Percentiles rank a stretch among this genome's conserved stretches.
Conservation (phyloP, 1,140 invertebrate genomes). For the Latrodectus geometricus region DNA sequence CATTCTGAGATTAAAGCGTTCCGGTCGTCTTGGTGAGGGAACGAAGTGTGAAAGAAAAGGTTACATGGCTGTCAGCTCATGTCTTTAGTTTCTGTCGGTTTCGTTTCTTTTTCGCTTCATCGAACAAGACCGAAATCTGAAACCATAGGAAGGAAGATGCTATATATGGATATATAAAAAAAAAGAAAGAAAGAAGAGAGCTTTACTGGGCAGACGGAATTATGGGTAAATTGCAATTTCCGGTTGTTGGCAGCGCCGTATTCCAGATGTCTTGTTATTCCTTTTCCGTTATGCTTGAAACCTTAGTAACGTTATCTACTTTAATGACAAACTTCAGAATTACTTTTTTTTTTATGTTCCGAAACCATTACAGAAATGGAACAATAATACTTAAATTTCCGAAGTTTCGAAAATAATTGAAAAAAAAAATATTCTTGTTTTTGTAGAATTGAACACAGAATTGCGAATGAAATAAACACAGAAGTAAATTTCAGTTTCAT, state of each 20-base stretch:
- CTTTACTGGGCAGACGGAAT: conserved; percentile 32
- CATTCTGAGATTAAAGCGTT: not conserved
- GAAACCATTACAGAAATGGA: too few relatives aligned
- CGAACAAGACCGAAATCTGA: conserved; percentile 23
- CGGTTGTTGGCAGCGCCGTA: conserved; percentile 1
- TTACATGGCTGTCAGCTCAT: conserved; percentile 12
- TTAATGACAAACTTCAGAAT: not conserved
- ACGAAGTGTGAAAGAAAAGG: conserved; percentile 12
- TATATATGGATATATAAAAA: conserved; percentile 17
- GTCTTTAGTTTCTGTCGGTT: conserved; percentile 27
- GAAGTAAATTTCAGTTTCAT: too few relatives aligned
- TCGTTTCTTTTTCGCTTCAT: not conserved
- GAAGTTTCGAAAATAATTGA: too few relatives aligned
- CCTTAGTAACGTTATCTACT: not conserved
- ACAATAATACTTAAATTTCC: too few relatives aligned
- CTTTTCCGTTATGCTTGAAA: not conserved
- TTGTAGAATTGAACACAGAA: too few relatives aligned
- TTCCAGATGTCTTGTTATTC: conserved; percentile 9
- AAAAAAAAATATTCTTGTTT: too few relatives aligned
- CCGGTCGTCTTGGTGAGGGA: not conserved
- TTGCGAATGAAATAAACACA: too few relatives aligned
- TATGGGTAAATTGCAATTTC: conserved; percentile 58
- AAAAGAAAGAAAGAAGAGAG: not conserved
- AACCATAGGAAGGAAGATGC: conserved; percentile 31
- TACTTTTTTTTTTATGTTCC: not conserved